phyloP scores from a whole-genome alignment of 92 coral and sea anemone genomes.

The Ricordea florida region DNA sequence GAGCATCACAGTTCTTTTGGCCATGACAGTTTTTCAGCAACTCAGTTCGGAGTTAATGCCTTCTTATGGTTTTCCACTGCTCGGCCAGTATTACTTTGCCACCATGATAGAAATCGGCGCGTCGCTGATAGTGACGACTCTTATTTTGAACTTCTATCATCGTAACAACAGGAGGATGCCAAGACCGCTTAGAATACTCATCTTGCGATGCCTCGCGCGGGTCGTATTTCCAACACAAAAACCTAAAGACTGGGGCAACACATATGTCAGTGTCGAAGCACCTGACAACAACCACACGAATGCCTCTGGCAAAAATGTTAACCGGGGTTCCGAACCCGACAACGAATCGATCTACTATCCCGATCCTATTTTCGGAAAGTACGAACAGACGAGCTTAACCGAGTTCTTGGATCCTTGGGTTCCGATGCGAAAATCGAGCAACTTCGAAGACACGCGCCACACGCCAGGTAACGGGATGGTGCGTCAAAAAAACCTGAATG shows the following conservation, averaged over 20 bases:
- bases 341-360: neutral
- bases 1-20: constrained; percentile 90
- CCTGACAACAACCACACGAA: neutral
- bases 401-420: constrained; percentile 35
- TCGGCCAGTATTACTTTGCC: constrained; percentile 96
- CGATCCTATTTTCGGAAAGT: constrained; percentile 6
- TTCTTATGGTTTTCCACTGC: constrained; percentile 90
- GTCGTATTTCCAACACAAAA: constrained; percentile 66
- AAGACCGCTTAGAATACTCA: constrained; percentile 44
- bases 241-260: constrained; percentile 35
- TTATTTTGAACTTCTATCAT: constrained; percentile 90
- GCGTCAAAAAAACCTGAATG: too few species aligned
- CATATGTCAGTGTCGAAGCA: neutral
- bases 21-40: constrained; percentile 98
- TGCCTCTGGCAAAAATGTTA: neutral
- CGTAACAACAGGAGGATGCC: constrained; percentile 95
- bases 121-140: constrained; percentile 83
- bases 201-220: constrained; percentile 78
- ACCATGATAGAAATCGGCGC: constrained; percentile 87
- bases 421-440: constrained; percentile 3
- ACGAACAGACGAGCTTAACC: neutral
- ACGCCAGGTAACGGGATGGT: too few species aligned
- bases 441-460: too few species aligned
- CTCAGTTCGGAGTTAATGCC: constrained; percentile 95
- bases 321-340: constrained; percentile 14